Evolutionary conservation across 2,888 invertebrate species (phyloP).

Genomic region (Spatulosminthurus flaviceps): DNA sequence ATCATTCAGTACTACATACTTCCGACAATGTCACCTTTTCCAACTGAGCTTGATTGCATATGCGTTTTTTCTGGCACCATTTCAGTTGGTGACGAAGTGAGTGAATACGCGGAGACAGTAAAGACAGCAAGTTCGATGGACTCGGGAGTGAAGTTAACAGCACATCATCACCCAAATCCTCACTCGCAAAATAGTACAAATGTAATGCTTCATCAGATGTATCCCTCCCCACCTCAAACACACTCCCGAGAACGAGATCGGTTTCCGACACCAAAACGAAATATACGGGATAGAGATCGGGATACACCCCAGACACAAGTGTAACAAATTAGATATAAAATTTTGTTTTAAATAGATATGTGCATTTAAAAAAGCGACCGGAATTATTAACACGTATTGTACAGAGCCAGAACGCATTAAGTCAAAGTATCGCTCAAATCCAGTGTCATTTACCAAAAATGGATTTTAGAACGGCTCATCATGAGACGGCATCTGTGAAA

Average conservation of each 20-base stretch:
- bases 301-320: slow-evolving; percentile 63
- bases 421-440: background rate
- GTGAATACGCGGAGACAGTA: slow-evolving; percentile 63
- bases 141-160: slow-evolving; percentile 60
- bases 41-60: too few relatives aligned
- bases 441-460: background rate
- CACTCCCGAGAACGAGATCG: slow-evolving; percentile 41
- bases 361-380: background rate
- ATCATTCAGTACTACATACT: too few relatives aligned
- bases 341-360: background rate
- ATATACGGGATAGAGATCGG: slow-evolving; percentile 51
- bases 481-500: background rate
- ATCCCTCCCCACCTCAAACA: slow-evolving; percentile 32
- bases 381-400: background rate
- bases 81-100: slow-evolving; percentile 62
- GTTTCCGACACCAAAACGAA: slow-evolving; percentile 60
- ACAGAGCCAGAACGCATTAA: background rate
- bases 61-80: too few relatives aligned
- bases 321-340: slow-evolving; percentile 37
- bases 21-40: too few relatives aligned
- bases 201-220: slow-evolving; percentile 39
- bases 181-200: slow-evolving; percentile 48
- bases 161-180: slow-evolving; percentile 57
- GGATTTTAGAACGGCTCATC: background rate
- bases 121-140: slow-evolving; percentile 63